Conservation (phyloP, 2,888 invertebrate genomes). For the Plusia festucae region DNA sequence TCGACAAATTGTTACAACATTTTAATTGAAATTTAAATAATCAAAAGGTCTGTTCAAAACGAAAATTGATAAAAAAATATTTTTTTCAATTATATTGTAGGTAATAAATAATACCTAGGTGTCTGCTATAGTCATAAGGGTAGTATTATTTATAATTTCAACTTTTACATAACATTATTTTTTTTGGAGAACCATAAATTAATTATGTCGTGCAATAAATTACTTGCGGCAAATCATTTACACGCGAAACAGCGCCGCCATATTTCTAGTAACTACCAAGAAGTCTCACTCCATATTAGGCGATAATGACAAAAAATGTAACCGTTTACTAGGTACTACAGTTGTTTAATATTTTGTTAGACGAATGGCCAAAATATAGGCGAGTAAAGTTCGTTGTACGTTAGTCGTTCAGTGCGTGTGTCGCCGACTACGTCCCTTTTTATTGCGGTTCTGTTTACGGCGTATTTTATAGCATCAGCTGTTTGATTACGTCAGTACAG, state of each 20-base stretch:
- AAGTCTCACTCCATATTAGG: slow-evolving; percentile 2
- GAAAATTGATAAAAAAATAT: slow-evolving; percentile 5
- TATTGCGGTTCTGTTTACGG: slow-evolving; percentile 78
- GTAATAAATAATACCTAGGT: not conserved
- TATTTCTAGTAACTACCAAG: slow-evolving; percentile 29
- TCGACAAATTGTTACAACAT: slow-evolving; percentile 62
- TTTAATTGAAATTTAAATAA: slow-evolving; percentile 54
- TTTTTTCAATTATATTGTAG: not conserved
- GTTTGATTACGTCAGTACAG: slow-evolving; percentile 78
- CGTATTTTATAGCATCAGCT: slow-evolving; percentile 84
- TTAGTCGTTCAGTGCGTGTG: slow-evolving; percentile 39
- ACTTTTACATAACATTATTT: slow-evolving; percentile 49
- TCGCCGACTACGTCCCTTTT: slow-evolving; percentile 69
- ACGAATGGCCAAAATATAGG: not conserved
- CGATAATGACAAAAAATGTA: not conserved
- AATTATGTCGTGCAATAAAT: slow-evolving; percentile 51
- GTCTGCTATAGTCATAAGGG: slow-evolving; percentile 30
- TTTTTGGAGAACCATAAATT: slow-evolving; percentile 52
- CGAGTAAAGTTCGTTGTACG: slow-evolving; percentile 53
- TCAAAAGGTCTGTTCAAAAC: slow-evolving; percentile 18
- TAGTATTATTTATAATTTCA: slow-evolving; percentile 42
- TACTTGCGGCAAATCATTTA: slow-evolving; percentile 54
- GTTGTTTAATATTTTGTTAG: not conserved
- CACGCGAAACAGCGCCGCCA: slow-evolving; percentile 44
- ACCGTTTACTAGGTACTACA: not conserved